Evolutionary conservation across 2,888 invertebrate species (phyloP).

Genomic region (Dicroscelio sp.): DNA sequence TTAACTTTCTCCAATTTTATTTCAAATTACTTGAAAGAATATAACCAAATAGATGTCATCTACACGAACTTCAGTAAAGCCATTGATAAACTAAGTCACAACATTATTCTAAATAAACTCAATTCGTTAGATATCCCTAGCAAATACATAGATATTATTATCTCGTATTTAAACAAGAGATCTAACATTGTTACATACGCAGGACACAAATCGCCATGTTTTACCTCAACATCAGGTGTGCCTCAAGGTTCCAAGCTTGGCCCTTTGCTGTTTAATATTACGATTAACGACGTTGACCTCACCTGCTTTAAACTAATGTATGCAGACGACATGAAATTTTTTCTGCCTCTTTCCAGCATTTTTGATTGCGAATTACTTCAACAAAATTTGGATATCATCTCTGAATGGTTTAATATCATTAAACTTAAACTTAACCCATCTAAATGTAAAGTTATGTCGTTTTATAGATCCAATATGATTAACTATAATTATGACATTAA

Average conservation of each 20-base stretch:
- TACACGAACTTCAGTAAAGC: not conserved
- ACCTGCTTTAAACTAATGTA: not conserved
- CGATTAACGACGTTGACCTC: not conserved
- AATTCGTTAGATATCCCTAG: not conserved
- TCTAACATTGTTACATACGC: not conserved
- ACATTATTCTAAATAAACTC: not conserved
- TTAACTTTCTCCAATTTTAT: not conserved
- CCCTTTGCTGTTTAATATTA: not conserved
- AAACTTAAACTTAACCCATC: not conserved
- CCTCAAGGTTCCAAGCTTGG: not conserved
- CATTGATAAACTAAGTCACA: not conserved
- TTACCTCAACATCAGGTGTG: not conserved
- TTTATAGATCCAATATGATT: not conserved
- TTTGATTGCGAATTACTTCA: not conserved
- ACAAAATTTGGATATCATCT: not conserved
- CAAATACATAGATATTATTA: not conserved
- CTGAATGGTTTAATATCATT: not conserved
- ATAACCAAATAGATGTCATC: not conserved
- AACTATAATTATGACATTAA: not conserved
- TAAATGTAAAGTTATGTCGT: not conserved
- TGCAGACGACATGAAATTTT: not conserved
- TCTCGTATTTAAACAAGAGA: not conserved
- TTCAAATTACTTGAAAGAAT: not conserved
- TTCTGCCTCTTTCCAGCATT: not conserved
- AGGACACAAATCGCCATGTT: not conserved